A percentile compares a stretch with the other conserved stretches of the same genome.
phyloP scores from a whole-genome alignment of 2,797 vertebrate genomes.

The Aselliscus stoliczkanus region DNA sequence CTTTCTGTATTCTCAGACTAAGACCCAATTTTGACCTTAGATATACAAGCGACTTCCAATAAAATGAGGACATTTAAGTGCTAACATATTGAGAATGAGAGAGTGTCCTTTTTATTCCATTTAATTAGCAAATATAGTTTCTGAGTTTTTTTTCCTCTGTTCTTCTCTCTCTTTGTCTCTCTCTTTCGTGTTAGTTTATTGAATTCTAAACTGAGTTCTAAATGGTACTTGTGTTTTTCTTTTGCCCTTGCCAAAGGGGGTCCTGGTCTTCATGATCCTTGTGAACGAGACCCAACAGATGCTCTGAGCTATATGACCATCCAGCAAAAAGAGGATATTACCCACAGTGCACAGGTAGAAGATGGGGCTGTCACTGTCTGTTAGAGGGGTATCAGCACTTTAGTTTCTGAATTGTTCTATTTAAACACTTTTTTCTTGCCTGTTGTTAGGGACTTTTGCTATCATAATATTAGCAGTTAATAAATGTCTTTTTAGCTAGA shows the following conservation, averaged over 20 bases:
- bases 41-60: slow-evolving; percentile 14
- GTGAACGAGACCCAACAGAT: slow-evolving; percentile 94
- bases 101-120: background rate
- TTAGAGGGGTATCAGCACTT: background rate
- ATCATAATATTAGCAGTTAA: background rate
- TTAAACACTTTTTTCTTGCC: background rate
- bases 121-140: slow-evolving; percentile 41
- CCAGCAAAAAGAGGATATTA: slow-evolving; percentile 95
- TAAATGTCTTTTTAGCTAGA: slow-evolving; percentile 36
- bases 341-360: slow-evolving; percentile 94
- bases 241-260: slow-evolving; percentile 85
- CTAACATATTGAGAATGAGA: slow-evolving; percentile 31
- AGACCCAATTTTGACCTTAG: slow-evolving; percentile 32
- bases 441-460: background rate
- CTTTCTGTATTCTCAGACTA: slow-evolving; percentile 53
- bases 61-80: slow-evolving; percentile 44
- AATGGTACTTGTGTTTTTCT: slow-evolving; percentile 47
- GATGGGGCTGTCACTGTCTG: background rate
- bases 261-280: slow-evolving; percentile 96
- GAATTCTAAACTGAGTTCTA: slow-evolving; percentile 1
- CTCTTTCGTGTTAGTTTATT: background rate
- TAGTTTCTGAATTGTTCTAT: slow-evolving; percentile 16
- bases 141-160: background rate
- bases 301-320: slow-evolving; percentile 91
- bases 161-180: too few relatives aligned